Percentiles rank a stretch among this genome's conserved stretches.
Conservation (phyloP, 2,113 vertebrate species). For the Carassius carassius region DNA sequence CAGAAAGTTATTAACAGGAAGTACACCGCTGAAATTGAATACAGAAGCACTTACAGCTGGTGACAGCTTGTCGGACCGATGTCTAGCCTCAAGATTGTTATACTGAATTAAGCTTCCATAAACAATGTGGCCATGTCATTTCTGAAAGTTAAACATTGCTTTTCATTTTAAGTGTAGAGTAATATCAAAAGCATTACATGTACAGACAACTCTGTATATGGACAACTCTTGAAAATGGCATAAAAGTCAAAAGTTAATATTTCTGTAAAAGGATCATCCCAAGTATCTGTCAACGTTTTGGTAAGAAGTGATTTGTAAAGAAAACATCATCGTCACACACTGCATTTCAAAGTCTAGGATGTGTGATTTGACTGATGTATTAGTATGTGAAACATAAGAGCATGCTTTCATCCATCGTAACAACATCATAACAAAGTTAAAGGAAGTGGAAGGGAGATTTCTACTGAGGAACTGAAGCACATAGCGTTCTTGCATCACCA, state of each 20-base stretch:
- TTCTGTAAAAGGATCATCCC: neutral
- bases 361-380: conserved; percentile 8
- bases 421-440: neutral
- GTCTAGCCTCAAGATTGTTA: conserved; percentile 49
- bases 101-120: conserved; percentile 41
- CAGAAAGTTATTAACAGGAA: conserved; percentile 45
- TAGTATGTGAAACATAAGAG: conserved; percentile 21
- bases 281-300: neutral
- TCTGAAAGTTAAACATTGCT: neutral
- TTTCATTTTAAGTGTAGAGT: neutral
- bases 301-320: neutral
- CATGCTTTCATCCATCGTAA: conserved; percentile 18
- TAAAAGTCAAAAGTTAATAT: neutral
- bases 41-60: conserved; percentile 42
- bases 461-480: conserved; percentile 42
- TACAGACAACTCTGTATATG: neutral
- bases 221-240: neutral
- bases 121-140: conserved; percentile 41
- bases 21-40: conserved; percentile 49
- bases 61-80: conserved; percentile 46
- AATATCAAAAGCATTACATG: neutral
- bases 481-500: conserved; percentile 41
- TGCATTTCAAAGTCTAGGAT: neutral
- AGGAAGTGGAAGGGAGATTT: conserved; percentile 23
- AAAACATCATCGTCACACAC: neutral